Evolutionary conservation across 2,797 vertebrate genomes (phyloP), one percentile per base, ranked within the genome.

Genomic region (Microchirus variegatus): DNA sequence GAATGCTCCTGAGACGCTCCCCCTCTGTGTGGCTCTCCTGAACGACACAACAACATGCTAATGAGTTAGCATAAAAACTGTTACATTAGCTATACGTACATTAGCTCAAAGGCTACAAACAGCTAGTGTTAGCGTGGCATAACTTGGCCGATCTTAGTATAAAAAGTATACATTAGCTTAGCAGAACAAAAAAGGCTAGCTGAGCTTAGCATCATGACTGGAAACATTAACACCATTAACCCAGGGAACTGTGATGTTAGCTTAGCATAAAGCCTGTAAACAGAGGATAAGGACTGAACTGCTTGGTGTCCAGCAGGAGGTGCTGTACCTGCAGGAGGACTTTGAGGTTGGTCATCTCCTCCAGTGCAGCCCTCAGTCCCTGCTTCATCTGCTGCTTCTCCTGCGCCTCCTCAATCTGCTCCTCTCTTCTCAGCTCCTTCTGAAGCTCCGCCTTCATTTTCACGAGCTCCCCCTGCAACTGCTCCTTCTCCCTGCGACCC

Each of bases 11-110:
- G 54, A 92, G 84, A 15, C 19, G 73, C 70, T 89, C 84, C 55
- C 78, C 90, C 40, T 91, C 89, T 6, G 46, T 2, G 17, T 87
- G 85, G 71, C 86, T 91, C 65, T 90, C 80, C 86, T 87, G 22
- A 31, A 42, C 0, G 3, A 5, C 4, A 38, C 10, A 19, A 38
- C 10, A 19, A 45, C 22, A 22, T 31, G 31, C 31, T 31, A 31
- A 31, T 6, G 31, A 12, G 14, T 14, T 48, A 49, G 36, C 9
- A 17, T 49, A 44, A 48, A 40, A 22, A 43, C 43, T 48, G 19
- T 3, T 31, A 31, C 1, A n/a, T n/a, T n/a, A n/a, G n/a, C n/a
- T n/a, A n/a, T n/a, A n/a, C 31, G 6, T 8, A 8, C 7, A 5
- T 31, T 31, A 31, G 26, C 26, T 3, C 26, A 31, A 31, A 31